These are phyloP conservation scores for Dicyrtoma fusca DNA, from an alignment of 2,888 invertebrate genomes.

Conservation along the genomic window DNA sequence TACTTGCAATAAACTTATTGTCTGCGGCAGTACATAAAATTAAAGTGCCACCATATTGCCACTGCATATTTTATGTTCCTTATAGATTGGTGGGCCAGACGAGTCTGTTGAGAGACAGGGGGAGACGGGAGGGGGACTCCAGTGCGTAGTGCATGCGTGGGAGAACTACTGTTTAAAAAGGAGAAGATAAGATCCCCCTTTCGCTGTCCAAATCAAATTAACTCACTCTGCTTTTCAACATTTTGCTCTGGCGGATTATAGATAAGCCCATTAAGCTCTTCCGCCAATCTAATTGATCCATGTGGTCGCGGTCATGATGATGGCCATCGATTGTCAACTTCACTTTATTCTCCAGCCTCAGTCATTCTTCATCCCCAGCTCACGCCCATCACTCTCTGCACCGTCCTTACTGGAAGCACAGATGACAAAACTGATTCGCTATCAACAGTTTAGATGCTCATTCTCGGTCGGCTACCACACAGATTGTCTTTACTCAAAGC, in stretches of 20 bases:
- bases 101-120: neutral
- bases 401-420: too few relatives aligned
- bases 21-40: too few relatives aligned
- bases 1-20: too few relatives aligned
- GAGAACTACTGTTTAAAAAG: neutral
- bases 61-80: too few relatives aligned
- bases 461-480: too few relatives aligned
- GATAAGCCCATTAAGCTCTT: slow-evolving; percentile 25
- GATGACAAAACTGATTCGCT: too few relatives aligned
- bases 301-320: slow-evolving; percentile 21
- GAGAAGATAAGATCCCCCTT: slow-evolving; percentile 8
- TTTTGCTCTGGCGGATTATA: slow-evolving; percentile 15
- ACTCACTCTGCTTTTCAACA: slow-evolving; percentile 19
- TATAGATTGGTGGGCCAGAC: too few relatives aligned
- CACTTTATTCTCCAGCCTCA: neutral
- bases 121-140: neutral
- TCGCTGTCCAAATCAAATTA: slow-evolving; percentile 11
- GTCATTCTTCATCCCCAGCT: too few relatives aligned
- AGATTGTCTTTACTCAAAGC: too few relatives aligned
- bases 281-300: slow-evolving; percentile 25
- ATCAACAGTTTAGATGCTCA: too few relatives aligned
- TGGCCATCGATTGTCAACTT: slow-evolving; percentile 20
- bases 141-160: neutral
- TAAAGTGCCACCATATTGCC: too few relatives aligned
- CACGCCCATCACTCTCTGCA: too few relatives aligned